Base-by-base conservation (phyloP, 2,888 invertebrate species). In the Zeuzera pyrina region DNA sequence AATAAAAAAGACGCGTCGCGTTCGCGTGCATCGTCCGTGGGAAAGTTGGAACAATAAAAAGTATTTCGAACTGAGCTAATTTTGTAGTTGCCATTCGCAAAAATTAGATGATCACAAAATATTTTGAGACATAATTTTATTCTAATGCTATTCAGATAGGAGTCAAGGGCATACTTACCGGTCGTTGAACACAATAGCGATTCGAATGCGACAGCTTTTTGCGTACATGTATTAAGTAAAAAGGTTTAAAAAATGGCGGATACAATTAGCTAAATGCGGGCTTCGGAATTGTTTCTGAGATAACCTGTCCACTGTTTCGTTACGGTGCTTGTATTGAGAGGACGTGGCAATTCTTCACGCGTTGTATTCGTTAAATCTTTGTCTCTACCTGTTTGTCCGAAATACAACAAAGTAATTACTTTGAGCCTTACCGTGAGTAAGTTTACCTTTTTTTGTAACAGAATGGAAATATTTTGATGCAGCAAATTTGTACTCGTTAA, bases 21-120 rank as follows among this genome's bases (percentile, higher is more conserved):
- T 50, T 71, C 64, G 69, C 69, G 66, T 72, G 73, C 62, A 66
- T 42, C 53, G 55, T 59, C 58, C 79, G 79, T 79, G 79, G 78
- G 79, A 81, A 79, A 65, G 52, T 43, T 38, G 49, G 42, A 59
- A 66, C 64, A 67, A 68, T 57, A n/a, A n/a, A n/a, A n/a, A n/a
- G n/a, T n/a, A n/a, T n/a, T 52, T 66, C 55, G 56, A 58, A 56
- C 51, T 47, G 35, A 47, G 52, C 53, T 60, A 66, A 63, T 64
- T 66, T 66, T 49, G 52, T 62, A 54, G 60, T 51, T 63, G 58
- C 56, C 54, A 65, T 54, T 70, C 60, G 68, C 67, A 42, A 67
- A 67, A 61, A 59, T 66, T 60, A 41, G 46, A 52, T 49, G 48
- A 59, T 63, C 49, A 49, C 36, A 40, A 41, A 44, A 45, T 31